phyloP scores from a whole-genome alignment of 2,888 invertebrate genomes.

The Gymnoscelis rufifasciata region DNA sequence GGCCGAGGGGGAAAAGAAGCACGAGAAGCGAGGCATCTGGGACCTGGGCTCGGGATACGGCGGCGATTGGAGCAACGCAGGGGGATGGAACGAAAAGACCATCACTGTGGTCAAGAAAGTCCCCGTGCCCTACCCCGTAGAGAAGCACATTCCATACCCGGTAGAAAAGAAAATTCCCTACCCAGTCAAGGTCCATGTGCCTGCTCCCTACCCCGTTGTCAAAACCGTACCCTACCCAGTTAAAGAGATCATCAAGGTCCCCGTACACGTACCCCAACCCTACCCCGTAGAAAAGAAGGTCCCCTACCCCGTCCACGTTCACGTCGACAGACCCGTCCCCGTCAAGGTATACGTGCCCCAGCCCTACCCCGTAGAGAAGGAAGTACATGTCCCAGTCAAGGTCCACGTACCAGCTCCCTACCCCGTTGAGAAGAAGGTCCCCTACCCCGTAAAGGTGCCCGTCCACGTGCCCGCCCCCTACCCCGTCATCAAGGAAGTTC shows the following conservation, averaged over 20 bases:
- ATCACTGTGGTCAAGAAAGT: conserved; percentile 87
- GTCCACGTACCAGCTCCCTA: conserved; percentile 84
- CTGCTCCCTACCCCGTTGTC: conserved; percentile 84
- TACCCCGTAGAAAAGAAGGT: conserved; percentile 83
- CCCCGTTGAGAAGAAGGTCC: conserved; percentile 83
- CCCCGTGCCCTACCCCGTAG: conserved; percentile 85
- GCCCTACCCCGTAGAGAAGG: conserved; percentile 81
- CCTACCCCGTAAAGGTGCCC: conserved; percentile 81
- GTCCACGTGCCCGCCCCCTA: conserved; percentile 81
- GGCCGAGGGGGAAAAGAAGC: conserved; percentile 81
- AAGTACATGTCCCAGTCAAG: conserved; percentile 82
- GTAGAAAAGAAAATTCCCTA: conserved; percentile 82
- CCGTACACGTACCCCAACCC: conserved; percentile 82
- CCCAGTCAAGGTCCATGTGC: conserved; percentile 82
- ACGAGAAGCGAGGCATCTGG: conserved; percentile 86
- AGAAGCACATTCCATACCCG: conserved; percentile 83
- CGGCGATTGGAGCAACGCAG: conserved; percentile 36
- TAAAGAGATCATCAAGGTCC: conserved; percentile 80
- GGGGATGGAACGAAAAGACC: conserved; percentile 70
- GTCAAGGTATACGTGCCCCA: conserved; percentile 78
- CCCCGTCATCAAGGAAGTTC: conserved; percentile 80
- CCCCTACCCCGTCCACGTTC: conserved; percentile 77
- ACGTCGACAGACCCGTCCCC: conserved; percentile 72
- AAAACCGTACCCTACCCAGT: conserved; percentile 83
- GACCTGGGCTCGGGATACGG: conserved; percentile 71